Conservation (phyloP, 1,140 invertebrate species). For the Bradysia coprophila region DNA sequence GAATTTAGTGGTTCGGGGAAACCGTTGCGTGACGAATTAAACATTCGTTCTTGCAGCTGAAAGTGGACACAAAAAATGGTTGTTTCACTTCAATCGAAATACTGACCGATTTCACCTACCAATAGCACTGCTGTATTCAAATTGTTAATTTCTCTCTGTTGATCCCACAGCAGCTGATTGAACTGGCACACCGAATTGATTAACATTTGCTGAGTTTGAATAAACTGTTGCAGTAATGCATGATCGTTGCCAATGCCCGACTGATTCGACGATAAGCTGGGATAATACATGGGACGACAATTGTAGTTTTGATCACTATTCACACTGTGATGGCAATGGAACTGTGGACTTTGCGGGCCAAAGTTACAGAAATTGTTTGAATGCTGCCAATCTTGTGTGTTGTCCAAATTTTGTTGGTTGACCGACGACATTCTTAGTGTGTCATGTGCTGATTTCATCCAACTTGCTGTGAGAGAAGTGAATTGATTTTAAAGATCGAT, state of each 20-base stretch:
- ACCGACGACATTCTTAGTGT: neutral
- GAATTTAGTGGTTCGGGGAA: neutral
- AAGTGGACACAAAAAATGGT: neutral
- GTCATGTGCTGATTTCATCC: conserved; percentile 1
- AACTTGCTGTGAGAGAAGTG: neutral
- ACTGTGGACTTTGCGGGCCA: neutral
- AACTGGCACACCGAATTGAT: conserved; percentile 39
- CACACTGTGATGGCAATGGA: neutral
- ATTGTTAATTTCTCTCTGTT: conserved; percentile 34
- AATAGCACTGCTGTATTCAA: conserved; percentile 17
- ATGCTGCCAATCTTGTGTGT: neutral
- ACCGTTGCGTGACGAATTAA: conserved; percentile 1
- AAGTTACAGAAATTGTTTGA: neutral
- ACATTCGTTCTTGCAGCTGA: conserved; percentile 18
- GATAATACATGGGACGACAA: neutral
- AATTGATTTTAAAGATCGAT: neutral
- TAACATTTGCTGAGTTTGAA: conserved; percentile 38
- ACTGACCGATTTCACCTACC: conserved; percentile 8
- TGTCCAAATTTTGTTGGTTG: neutral
- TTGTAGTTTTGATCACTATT: neutral
- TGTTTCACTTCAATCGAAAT: neutral
- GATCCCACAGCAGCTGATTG: conserved; percentile 38
- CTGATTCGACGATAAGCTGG: conserved; percentile 6
- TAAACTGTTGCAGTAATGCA: conserved; percentile 28
- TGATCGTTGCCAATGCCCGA: conserved; percentile 21